phyloP scores from a whole-genome alignment of 2,888 invertebrate species.

The Lycocerus yunnanus region DNA sequence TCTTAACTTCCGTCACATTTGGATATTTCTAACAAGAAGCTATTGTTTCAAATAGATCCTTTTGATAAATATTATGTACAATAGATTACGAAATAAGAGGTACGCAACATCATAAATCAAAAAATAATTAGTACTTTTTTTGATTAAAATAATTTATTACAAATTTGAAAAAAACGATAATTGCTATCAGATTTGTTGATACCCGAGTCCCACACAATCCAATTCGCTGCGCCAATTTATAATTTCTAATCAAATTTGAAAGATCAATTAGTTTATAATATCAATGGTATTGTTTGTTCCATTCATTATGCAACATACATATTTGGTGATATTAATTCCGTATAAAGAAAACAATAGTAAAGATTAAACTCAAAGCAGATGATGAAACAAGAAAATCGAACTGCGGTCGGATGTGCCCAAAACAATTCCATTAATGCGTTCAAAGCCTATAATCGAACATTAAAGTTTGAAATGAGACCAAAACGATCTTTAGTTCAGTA shows the following conservation, averaged over 20 bases:
- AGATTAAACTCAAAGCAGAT: conserved; percentile 10
- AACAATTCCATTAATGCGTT: conserved; percentile 21
- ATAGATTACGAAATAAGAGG: neutral
- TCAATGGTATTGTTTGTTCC: neutral
- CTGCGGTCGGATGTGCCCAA: conserved; percentile 14
- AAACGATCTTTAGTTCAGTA: conserved; percentile 20
- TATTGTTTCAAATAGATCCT: conserved; percentile 13
- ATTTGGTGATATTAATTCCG: conserved; percentile 1
- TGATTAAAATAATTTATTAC: too few species aligned
- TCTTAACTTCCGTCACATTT: conserved; percentile 15
- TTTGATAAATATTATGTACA: neutral
- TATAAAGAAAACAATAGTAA: conserved; percentile 10
- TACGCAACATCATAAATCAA: neutral
- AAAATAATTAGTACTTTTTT: neutral
- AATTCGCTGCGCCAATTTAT: too few species aligned
- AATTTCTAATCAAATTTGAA: neutral
- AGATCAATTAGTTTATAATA: neutral
- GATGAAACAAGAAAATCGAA: conserved; percentile 13
- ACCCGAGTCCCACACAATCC: too few species aligned
- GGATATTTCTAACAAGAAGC: conserved; percentile 15
- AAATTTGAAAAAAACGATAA: too few species aligned
- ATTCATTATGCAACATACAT: neutral
- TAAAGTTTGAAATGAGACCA: conserved; percentile 21
- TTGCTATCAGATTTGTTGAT: too few species aligned
- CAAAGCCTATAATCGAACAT: conserved; percentile 21